Evolutionary conservation across 2,797 vertebrate species (phyloP).

Genomic region (Salarias fasciatus): DNA sequence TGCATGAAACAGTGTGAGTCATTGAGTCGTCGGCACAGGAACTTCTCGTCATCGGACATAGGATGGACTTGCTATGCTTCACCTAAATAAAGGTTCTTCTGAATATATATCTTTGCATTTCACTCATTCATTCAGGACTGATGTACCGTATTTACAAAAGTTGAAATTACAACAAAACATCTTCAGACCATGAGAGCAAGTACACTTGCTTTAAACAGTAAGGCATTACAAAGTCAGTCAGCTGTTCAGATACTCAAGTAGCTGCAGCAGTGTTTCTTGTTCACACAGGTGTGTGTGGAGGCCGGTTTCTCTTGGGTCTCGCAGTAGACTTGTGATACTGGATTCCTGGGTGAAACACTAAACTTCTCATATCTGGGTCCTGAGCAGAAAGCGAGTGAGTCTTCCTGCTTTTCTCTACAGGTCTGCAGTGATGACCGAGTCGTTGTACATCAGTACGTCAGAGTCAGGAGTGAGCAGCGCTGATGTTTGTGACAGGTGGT

Average conservation of each 20-base stretch:
- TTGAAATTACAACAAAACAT: slow-evolving; percentile 73
- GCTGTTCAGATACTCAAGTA: slow-evolving; percentile 53
- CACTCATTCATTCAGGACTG: slow-evolving; percentile 73
- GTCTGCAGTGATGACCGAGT: slow-evolving; percentile 92
- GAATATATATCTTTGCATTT: slow-evolving; percentile 83
- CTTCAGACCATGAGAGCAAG: slow-evolving; percentile 60
- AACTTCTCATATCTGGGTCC: slow-evolving; percentile 41
- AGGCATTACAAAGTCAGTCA: slow-evolving; percentile 55
- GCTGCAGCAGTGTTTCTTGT: slow-evolving; percentile 54
- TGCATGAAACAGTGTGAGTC: slow-evolving; percentile 16
- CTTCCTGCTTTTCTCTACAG: slow-evolving; percentile 79
- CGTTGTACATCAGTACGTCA: slow-evolving; percentile 89
- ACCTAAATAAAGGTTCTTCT: slow-evolving; percentile 56
- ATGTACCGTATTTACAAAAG: slow-evolving; percentile 82
- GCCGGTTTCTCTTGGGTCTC: slow-evolving; percentile 38
- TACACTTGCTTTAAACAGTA: slow-evolving; percentile 69
- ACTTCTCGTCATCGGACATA: slow-evolving; percentile 12
- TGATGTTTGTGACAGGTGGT: slow-evolving; percentile 86
- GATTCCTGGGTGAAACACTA: slow-evolving; percentile 31
- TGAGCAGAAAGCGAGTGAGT: slow-evolving; percentile 12
- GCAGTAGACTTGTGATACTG: slow-evolving; percentile 16
- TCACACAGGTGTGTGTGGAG: slow-evolving; percentile 32
- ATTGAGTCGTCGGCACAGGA: slow-evolving; percentile 5
- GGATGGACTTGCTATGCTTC: slow-evolving; percentile 32
- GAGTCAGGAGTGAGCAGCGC: slow-evolving; percentile 87